Evolutionary conservation across 2,113 vertebrate genomes (phyloP), one percentile per base, ranked within the genome.

Genomic region (Gambusia holbrooki): DNA sequence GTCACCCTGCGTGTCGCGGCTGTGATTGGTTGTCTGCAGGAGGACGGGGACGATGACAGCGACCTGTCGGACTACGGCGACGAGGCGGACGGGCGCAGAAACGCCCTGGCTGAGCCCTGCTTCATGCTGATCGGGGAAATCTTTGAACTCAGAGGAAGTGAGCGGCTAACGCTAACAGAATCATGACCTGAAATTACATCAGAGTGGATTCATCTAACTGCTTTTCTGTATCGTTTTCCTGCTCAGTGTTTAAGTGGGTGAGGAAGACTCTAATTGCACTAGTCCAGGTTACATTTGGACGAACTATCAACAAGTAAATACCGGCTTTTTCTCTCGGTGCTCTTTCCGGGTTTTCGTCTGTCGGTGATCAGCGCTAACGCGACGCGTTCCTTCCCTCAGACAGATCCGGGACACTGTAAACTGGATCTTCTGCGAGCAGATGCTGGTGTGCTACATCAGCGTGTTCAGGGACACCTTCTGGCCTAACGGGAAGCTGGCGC

Each of bases 221-320:
- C 28, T 64, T 74, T 62, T 84, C 71, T 66, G 62, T 73, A 54
- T 37, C 10, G 0, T 37, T 37, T 76, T 8, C 51, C 29, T 75
- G 35, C 92, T 42, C 80, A 99, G 98, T 99, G 98, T 99, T 99
- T 91, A 99, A 98, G 91, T 99, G 98, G 97, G 97, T 99, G 83
- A 96, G 98, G 90, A 99, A 98, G 94, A 99, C 98, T 28, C 95
- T 99, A 85, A 99, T 99, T 95, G 97, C 97, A 95, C 96, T 99
- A 82, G 98, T 99, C 91, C 98, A 99, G 93, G 96, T 98, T 92
- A 99, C 98, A 81, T 99, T 99, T 95, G 98, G 98, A 95, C 96
- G 97, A 91, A 99, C 98, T 74, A 99, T 99, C 91, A 99, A 99
- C 96, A 99, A 98, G 98, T 99, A 95, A 98, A 97, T 96, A 14